A percentile compares a stretch with the other conserved stretches of the same genome.
phyloP scores from a whole-genome alignment of 1,140 invertebrate genomes.

The Elymnias hypermnestra region DNA sequence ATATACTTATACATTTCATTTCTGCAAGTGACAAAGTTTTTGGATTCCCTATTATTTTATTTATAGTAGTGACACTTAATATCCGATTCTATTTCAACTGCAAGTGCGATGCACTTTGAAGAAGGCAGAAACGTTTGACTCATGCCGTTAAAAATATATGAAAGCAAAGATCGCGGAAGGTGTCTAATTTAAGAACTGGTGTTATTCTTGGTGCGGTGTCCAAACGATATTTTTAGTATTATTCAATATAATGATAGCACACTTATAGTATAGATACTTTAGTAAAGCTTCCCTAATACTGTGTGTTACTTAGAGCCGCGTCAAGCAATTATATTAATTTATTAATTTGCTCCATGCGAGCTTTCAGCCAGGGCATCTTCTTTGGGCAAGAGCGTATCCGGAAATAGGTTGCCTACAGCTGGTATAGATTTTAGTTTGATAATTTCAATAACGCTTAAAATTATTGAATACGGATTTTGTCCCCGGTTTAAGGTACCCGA shows the following conservation, averaged over 20 bases:
- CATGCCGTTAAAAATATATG: constrained; percentile 24
- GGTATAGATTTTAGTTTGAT: no score
- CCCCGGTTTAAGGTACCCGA: no score
- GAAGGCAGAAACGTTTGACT: constrained; percentile 22
- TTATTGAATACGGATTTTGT: no score
- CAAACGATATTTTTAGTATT: background rate
- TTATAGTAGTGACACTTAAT: constrained; percentile 20
- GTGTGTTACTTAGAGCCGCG: no score
- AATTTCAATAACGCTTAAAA: no score
- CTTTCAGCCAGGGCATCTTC: no score
- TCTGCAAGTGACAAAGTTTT: background rate
- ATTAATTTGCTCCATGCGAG: no score
- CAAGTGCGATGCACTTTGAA: constrained; percentile 30
- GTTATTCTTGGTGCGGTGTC: constrained; percentile 13
- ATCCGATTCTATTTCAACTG: constrained; percentile 25
- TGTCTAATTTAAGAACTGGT: constrained; percentile 15
- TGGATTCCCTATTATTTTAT: constrained; percentile 1
- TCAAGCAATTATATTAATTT: no score
- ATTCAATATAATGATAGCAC: background rate
- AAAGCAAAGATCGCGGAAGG: constrained; percentile 23
- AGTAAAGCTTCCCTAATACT: no score
- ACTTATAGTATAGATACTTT: background rate
- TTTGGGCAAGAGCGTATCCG: no score
- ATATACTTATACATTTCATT: no score
- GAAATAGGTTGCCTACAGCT: no score